Base-by-base conservation (phyloP, 2,113 vertebrate genomes). In the Neofelis nebulosa region DNA sequence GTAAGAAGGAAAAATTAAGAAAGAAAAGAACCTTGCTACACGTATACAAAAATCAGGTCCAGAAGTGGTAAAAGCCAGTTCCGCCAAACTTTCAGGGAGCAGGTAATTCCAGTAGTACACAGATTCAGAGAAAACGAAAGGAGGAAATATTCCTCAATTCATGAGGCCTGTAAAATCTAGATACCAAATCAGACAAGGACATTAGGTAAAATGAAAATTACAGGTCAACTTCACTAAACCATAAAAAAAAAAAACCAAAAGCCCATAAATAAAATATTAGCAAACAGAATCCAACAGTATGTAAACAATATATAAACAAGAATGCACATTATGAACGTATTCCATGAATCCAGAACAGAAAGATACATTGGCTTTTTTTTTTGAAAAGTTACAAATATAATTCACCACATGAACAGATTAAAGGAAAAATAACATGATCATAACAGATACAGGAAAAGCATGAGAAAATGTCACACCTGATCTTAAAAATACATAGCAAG, bases 131-230 rank as follows among this genome's bases (percentile, higher is more conserved):
- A 92, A 57, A 1, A 74, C 9, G 48, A 89, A 84, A 89, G 21
- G 45, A 94, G 38, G 29, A 91, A 84, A 68, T 27, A 74, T 3
- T 78, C 29, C 33, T 25, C 19, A 81, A 79, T 5, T 90, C 45
- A 91, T 74, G 25, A 89, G 68, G 4, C 31, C 21, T 83, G 31
- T 48, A 78, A 36, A 96, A 95, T 16, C 38, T 33, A 79, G 65
- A 52, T 45, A 89, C 48, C 48, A 94, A 94, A 85, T 11, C 31
- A 90, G 36, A 90, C 12, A 80, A 83, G 16, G 25, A 79, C 52
- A 95, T 73, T 27, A 88, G 41, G 27, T 87, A 96, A 96, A 96
- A 76, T 78, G 12, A 81, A 96, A 94, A 89, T 63, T 33, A 94
- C 1, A 74, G 68, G 15, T 25, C n/a, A 76, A 48, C 79, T 91